Base-by-base conservation (phyloP, 2,113 vertebrate genomes). In the Illadopsis cleaveri region DNA sequence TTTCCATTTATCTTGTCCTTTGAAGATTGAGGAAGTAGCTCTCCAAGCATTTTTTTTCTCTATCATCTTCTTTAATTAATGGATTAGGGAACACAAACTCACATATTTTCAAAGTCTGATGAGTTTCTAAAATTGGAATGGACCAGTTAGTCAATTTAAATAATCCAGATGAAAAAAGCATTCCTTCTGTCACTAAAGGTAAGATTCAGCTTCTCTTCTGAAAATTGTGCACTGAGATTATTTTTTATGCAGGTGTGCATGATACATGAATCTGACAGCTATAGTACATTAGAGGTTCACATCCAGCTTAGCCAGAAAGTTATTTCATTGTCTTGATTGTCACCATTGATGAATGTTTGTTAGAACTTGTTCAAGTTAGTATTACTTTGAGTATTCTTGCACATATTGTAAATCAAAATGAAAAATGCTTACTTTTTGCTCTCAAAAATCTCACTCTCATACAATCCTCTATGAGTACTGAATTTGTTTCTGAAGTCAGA, bases 131-230 rank as follows among this genome's bases (percentile, higher is more conserved):
- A 88, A 80, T 42, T 90, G 70, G 45, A 88, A 77, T 62, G 24
- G n/a, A 38, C 79, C 90, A 53, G 16, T 88, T 88, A 57, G 5
- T 92, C 33, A n/a, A 15, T 70, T 91, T 42, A 72, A 81, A 37
- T 75, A 82, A 57, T 82, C 62, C 27, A 37, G 35, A 65, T n/a
- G 23, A 33, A 69, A 69, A 61, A 71, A 68, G 3, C 90, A 85
- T 95, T 96, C 58, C 76, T 91, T 64, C 65, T 94, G 69, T 95
- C 83, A 84, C 31, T 42, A 58, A 82, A 70, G 31, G 22, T 64
- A 51, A 68, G 25, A 58, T 83, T 95, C 79, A 86, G 4, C 50
- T 76, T 90, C n/a, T 44, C n/a, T 73, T 73, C 50, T 90, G 61
- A 76, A 85, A 90, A 69, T 16, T 69, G 22, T 84, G 30, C 54